These are phyloP conservation scores for Callitettix versicolor DNA, from an alignment of 1,140 invertebrate species.

Conservation along the genomic window DNA sequence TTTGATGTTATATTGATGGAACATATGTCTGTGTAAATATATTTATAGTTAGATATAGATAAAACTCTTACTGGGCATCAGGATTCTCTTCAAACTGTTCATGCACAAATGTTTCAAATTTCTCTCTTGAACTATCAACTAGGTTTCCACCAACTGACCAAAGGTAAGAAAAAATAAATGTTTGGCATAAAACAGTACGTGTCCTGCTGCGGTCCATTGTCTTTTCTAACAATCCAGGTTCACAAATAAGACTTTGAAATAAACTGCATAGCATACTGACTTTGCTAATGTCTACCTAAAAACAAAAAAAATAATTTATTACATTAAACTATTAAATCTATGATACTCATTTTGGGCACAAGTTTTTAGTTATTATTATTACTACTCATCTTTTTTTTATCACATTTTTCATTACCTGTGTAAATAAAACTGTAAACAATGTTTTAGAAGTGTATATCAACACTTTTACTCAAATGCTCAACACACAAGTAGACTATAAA, in stretches of 20 bases:
- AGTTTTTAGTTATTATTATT: too few species aligned
- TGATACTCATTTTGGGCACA: too few species aligned
- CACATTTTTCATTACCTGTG: too few species aligned
- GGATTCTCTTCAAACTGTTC: constrained; percentile 55
- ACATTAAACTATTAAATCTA: too few species aligned
- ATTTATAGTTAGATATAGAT: too few species aligned
- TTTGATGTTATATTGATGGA: too few species aligned
- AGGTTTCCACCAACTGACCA: constrained; percentile 79
- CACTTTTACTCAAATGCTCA: too few species aligned
- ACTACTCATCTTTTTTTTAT: too few species aligned
- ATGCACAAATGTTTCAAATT: constrained; percentile 56
- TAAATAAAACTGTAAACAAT: too few species aligned
- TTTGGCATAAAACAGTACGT: constrained; percentile 52
- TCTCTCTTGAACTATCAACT: constrained; percentile 49
- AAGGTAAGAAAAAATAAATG: constrained; percentile 63
- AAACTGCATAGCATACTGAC: constrained; percentile 59
- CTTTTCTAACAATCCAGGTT: constrained; percentile 36
- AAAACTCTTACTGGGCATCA: constrained; percentile 45
- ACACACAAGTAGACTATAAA: too few species aligned
- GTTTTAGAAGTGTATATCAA: too few species aligned
- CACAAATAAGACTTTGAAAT: constrained; percentile 52
- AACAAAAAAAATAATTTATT: constrained; percentile 3
- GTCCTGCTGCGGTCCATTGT: constrained; percentile 39
- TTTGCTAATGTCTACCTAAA: constrained; percentile 72
- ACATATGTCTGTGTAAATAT: too few species aligned